Evolutionary conservation across 1,140 invertebrate genomes (phyloP).

Genomic region (Aphaenogaster rudis): DNA sequence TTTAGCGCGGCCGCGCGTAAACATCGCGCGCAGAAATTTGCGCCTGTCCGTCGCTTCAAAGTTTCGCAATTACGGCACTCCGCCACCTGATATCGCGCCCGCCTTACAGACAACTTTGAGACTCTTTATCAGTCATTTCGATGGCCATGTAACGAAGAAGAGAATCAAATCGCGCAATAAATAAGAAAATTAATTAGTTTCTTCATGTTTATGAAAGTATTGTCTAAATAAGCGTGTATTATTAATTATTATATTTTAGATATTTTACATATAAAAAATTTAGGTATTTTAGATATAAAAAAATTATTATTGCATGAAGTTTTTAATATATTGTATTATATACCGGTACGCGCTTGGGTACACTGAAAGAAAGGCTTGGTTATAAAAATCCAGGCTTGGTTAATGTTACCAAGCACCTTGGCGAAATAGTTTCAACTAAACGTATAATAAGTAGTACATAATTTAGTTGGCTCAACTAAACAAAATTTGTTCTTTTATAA

Average conservation of each 20-base stretch:
- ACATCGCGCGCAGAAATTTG: constrained; percentile 56
- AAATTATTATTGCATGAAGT: constrained; percentile 2
- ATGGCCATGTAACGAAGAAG: background rate
- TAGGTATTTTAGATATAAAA: background rate
- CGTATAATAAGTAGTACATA: too few species aligned
- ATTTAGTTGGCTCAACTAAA: too few species aligned
- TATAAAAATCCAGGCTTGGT: too few species aligned
- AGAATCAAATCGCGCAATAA: background rate
- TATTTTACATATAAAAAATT: background rate
- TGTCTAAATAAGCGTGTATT: background rate
- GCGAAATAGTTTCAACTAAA: too few species aligned
- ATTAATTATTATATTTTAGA: background rate
- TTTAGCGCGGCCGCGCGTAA: constrained; percentile 56
- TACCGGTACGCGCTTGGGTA: background rate
- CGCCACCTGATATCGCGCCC: background rate
- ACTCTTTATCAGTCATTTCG: background rate
- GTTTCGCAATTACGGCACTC: constrained; percentile 46
- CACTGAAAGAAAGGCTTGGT: too few species aligned
- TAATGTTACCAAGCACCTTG: too few species aligned
- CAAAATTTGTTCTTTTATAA: too few species aligned
- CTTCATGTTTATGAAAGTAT: background rate
- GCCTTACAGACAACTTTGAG: constrained; percentile 18
- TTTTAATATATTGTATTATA: background rate
- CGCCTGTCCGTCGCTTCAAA: constrained; percentile 25
- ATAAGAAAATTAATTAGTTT: background rate